Conservation (phyloP, 2,113 vertebrate genomes). For the Microtus ochrogaster region DNA sequence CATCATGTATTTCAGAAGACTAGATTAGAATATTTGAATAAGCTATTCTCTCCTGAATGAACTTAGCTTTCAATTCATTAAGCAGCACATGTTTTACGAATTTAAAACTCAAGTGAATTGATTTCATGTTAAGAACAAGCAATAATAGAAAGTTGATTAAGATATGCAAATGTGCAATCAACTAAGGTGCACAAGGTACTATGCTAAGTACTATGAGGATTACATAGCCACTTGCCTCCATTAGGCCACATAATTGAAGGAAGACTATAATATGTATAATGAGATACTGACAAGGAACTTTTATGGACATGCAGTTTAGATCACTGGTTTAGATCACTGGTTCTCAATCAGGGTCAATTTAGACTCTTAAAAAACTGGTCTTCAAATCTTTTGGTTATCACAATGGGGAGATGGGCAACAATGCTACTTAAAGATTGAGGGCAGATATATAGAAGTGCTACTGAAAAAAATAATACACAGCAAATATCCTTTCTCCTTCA, state of each 20-base stretch:
- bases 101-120: slow-evolving; percentile 53
- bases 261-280: slow-evolving; percentile 20
- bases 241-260: not conserved
- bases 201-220: not conserved
- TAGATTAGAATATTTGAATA: not conserved
- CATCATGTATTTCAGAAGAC: slow-evolving; percentile 16
- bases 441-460: not conserved
- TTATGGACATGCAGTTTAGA: not conserved
- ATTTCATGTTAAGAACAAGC: slow-evolving; percentile 61
- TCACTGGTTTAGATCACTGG: not conserved
- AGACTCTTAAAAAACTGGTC: not conserved
- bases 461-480: not conserved
- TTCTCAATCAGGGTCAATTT: not conserved
- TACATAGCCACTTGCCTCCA: not conserved
- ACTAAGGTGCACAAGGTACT: not conserved
- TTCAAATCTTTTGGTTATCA: not conserved
- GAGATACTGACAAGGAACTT: not conserved
- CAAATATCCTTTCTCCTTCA: not conserved
- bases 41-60: slow-evolving; percentile 35
- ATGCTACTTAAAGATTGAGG: not conserved
- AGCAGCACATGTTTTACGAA: slow-evolving; percentile 37
- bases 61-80: slow-evolving; percentile 34
- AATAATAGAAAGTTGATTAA: slow-evolving; percentile 57
- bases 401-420: not conserved
- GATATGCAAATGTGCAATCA: slow-evolving; percentile 56